phyloP scores from a whole-genome alignment of 1,140 invertebrate species.

The Notospermus geniculatus region DNA sequence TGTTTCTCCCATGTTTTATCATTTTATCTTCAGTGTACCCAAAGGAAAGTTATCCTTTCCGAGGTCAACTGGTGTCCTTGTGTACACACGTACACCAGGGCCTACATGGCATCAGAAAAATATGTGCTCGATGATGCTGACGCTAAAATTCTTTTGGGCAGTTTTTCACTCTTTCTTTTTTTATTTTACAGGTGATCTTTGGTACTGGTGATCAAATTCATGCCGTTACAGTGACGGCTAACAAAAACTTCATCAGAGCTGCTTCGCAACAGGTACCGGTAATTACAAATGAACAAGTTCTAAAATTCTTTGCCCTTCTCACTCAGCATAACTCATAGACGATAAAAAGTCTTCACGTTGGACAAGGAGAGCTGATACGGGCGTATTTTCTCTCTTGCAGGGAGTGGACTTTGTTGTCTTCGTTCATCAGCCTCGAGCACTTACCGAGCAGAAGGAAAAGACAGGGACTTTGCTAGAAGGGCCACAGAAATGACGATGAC shows the following conservation, averaged over 20 bases:
- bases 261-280: slow-evolving; percentile 76
- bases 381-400: slow-evolving; percentile 62
- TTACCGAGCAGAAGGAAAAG: slow-evolving; percentile 75
- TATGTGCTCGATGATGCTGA: no score
- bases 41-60: no score
- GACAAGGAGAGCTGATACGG: no score
- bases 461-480: slow-evolving; percentile 11
- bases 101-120: no score
- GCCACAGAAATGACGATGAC: neutral
- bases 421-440: slow-evolving; percentile 79
- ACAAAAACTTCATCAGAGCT: slow-evolving; percentile 84
- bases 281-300: slow-evolving; percentile 5
- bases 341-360: neutral
- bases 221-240: slow-evolving; percentile 86
- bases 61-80: no score
- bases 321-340: neutral
- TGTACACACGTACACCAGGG: no score
- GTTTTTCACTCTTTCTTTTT: slow-evolving; percentile 6
- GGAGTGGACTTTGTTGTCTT: slow-evolving; percentile 81
- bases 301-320: neutral
- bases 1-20: no score
- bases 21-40: no score
- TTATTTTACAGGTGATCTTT: slow-evolving; percentile 73
- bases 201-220: slow-evolving; percentile 78
- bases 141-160: no score